phyloP scores from a whole-genome alignment of 2,113 vertebrate genomes.

The Psittacara wagleri region DNA sequence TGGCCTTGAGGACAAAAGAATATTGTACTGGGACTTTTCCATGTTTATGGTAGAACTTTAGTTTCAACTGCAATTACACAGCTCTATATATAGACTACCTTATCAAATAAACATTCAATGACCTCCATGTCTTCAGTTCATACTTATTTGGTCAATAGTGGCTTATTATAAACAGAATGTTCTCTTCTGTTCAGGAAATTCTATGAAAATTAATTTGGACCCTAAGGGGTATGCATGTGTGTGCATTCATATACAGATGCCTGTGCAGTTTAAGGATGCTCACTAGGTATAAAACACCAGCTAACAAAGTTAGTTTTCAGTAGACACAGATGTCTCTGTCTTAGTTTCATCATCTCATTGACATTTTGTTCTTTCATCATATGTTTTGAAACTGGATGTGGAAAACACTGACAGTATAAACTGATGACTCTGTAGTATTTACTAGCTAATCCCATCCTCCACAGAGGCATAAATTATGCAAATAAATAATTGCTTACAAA shows the following conservation, averaged over 20 bases:
- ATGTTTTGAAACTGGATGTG: conserved; percentile 5
- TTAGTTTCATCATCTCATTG: background rate
- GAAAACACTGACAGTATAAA: background rate
- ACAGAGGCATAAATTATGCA: background rate
- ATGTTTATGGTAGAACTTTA: background rate
- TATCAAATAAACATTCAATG: conserved; percentile 3
- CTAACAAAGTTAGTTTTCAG: background rate
- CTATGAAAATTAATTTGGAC: background rate
- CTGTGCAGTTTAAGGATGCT: background rate
- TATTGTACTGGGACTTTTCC: background rate
- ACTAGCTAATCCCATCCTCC: background rate
- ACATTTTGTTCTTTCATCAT: background rate
- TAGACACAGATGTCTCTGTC: background rate
- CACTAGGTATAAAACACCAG: background rate
- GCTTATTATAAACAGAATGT: background rate
- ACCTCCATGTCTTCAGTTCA: background rate
- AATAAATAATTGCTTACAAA: background rate
- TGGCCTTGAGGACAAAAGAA: background rate
- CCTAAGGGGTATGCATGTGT: background rate
- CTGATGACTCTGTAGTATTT: background rate
- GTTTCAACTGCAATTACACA: background rate
- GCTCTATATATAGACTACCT: background rate
- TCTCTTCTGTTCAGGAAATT: background rate
- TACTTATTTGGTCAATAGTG: background rate
- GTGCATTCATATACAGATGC: background rate